Base-by-base conservation (phyloP, 2,113 vertebrate genomes). In the Dromas ardeola region DNA sequence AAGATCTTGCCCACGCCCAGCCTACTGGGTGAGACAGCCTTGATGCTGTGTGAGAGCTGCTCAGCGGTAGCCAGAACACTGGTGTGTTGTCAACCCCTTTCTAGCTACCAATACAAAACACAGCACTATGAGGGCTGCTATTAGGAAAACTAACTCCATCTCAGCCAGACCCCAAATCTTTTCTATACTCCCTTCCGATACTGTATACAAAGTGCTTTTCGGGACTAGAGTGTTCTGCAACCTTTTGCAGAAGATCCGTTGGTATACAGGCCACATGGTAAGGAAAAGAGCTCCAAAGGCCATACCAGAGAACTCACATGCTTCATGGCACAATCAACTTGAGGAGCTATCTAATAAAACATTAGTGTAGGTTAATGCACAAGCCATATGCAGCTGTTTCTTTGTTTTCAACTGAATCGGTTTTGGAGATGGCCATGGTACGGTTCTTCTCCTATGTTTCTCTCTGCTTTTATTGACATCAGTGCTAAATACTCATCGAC, bases 211-310 rank as follows among this genome's bases (percentile, higher is more conserved):
- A 74, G 42, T 26, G 3, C 0, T 58, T 90, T 78, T 86, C 0
- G 3, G 40, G 38, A 32, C 15, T 42, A 26, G 5, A 74, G 22
- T 10, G 13, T 22, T 83, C 43, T 77, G 43, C 82, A n/a, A 45
- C 32, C 5, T 85, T 22, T 55, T 52, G 36, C 34, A 69, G 66
- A 25, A 36, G 19, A 65, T 43, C 19, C 13, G 3, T 21, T 38
- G 47, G 4, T 7, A 21, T 22, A 49, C 2, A 55, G 38, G 8
- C 11, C 29, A 26, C 0, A 0, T 30, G 7, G 6, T 32, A 72
- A 79, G 49, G 67, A 67, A 90, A 86, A 26, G 71, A 45, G 18
- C 11, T 84, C 29, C 34, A 32, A 67, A 62, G 4, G 20, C 34
- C 20, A 49, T 47, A 6, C 6, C 36, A 78, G 45, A 62, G 27